Evolutionary conservation across 2,113 vertebrate genomes (phyloP).

Genomic region (Poeciliopsis occidentalis): DNA sequence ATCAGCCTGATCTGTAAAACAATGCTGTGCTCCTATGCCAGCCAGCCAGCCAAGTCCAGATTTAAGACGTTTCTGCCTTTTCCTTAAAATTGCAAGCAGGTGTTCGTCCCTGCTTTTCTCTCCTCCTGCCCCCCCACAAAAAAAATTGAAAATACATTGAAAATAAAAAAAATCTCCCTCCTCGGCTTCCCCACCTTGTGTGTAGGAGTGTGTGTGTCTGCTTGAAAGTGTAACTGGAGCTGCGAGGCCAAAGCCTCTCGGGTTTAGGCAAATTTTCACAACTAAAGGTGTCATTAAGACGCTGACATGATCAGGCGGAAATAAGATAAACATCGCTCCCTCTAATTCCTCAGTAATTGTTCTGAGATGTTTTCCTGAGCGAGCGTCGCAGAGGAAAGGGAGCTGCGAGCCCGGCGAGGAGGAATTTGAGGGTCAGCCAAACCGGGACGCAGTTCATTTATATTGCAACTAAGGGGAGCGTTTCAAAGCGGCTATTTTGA

Average conservation of each 20-base stretch:
- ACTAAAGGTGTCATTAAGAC: conserved; percentile 42
- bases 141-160: conserved; percentile 3
- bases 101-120: conserved; percentile 69
- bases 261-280: conserved; percentile 52
- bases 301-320: conserved; percentile 55
- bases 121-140: conserved; percentile 42
- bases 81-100: conserved; percentile 81
- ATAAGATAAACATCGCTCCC: conserved; percentile 57
- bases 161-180: conserved; percentile 14
- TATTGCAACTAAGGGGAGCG: conserved; percentile 28
- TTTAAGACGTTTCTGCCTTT: conserved; percentile 59
- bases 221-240: conserved; percentile 51
- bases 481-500: conserved; percentile 62
- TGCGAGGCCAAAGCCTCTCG: conserved; percentile 51
- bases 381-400: conserved; percentile 24
- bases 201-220: conserved; percentile 2
- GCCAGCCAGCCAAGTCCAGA: conserved; percentile 62
- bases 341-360: conserved; percentile 29
- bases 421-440: conserved; percentile 56
- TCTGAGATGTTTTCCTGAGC: conserved; percentile 40
- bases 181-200: conserved; percentile 18
- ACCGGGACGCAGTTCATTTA: conserved; percentile 48
- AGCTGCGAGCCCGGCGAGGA: conserved; percentile 35
- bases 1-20: conserved; percentile 77
- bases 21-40: conserved; percentile 64